phyloP scores from a whole-genome alignment of 2,888 invertebrate species.

The Augochlorella aurata region DNA sequence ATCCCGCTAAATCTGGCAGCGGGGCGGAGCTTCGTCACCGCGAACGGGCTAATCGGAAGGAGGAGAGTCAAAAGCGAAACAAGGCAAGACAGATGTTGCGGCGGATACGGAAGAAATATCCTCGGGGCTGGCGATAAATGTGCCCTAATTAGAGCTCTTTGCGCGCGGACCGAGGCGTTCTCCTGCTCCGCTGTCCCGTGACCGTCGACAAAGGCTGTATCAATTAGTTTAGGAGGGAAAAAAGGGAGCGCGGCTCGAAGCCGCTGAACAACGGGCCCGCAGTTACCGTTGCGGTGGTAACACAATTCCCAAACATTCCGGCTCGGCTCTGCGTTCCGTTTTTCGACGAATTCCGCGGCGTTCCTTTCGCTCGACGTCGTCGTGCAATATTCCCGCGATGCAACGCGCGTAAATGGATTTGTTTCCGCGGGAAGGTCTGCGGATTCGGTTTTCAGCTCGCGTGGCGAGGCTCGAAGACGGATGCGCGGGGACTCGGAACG shows the following conservation, averaged over 20 bases:
- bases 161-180: constrained; percentile 42
- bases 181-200: constrained; percentile 9
- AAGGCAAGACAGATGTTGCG: constrained; percentile 69
- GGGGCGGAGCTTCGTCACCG: constrained; percentile 33
- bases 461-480: constrained; percentile 14
- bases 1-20: constrained; percentile 66
- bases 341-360: constrained; percentile 18
- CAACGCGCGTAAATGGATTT: constrained; percentile 56
- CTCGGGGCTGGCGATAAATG: constrained; percentile 70
- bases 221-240: constrained; percentile 61
- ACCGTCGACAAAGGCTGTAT: constrained; percentile 58
- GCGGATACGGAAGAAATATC: constrained; percentile 66
- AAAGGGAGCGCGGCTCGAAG: constrained; percentile 26
- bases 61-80: constrained; percentile 19
- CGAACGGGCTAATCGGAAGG: constrained; percentile 1
- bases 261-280: constrained; percentile 50
- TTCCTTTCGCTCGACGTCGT: background rate
- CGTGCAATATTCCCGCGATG: constrained; percentile 15
- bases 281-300: constrained; percentile 27
- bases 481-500: constrained; percentile 35
- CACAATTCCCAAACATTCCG: constrained; percentile 11
- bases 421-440: constrained; percentile 26
- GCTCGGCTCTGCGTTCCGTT: background rate
- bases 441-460: too few species aligned
- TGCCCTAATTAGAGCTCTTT: constrained; percentile 67